Percentiles rank a stretch among this genome's conserved stretches.
These are phyloP conservation scores for Vulpes vulpes DNA, from an alignment of 2,113 vertebrate species.

Conservation along the genomic window DNA sequence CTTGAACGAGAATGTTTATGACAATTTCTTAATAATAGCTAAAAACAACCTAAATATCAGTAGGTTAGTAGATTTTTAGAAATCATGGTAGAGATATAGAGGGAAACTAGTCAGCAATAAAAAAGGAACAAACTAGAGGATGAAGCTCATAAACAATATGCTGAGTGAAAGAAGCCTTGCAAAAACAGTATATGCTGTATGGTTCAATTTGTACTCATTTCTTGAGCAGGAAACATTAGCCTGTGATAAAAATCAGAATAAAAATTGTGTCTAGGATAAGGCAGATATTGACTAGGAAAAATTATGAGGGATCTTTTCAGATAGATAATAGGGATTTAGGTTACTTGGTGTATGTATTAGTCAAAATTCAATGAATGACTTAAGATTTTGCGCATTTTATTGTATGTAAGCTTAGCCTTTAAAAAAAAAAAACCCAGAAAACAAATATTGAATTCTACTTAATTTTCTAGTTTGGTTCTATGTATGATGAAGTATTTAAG, in stretches of 20 bases:
- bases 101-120: not conserved
- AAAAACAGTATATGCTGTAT: not conserved
- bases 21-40: not conserved
- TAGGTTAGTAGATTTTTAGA: not conserved
- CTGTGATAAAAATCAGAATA: not conserved
- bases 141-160: not conserved
- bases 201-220: not conserved
- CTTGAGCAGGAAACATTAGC: not conserved
- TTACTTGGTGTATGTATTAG: not conserved
- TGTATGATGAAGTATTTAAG: not conserved
- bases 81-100: not conserved
- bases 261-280: not conserved
- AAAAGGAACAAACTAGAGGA: constrained; percentile 2
- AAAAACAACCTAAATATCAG: not conserved
- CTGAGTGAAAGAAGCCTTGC: not conserved
- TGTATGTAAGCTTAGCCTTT: not conserved
- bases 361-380: not conserved
- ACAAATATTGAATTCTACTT: constrained; percentile 5
- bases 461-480: constrained; percentile 19
- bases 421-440: not conserved
- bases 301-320: not conserved
- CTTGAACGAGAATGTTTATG: not conserved
- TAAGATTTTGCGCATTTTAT: constrained; percentile 4
- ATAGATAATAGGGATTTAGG: not conserved
- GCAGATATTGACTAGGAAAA: not conserved